These are phyloP conservation scores for Congeria kusceri DNA, from an alignment of 2,888 invertebrate genomes.

Conservation along the genomic window DNA sequence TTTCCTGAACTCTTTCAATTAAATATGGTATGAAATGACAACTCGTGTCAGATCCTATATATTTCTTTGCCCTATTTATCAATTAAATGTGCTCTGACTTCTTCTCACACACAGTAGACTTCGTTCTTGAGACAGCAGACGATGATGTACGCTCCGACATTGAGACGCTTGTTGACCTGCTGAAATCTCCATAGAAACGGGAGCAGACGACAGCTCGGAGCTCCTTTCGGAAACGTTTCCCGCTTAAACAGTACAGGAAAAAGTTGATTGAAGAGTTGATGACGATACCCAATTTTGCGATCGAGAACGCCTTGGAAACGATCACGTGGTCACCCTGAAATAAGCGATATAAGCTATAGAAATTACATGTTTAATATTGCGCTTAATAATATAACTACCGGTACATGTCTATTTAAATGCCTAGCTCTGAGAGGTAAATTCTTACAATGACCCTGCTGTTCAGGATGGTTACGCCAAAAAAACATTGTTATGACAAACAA, in stretches of 20 bases:
- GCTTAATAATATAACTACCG: no score
- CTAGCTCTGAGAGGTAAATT: no score
- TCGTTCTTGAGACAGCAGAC: constrained; percentile 28
- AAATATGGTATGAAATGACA: no score
- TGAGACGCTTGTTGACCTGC: constrained; percentile 29
- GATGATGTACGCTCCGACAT: constrained; percentile 49
- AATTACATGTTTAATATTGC: no score
- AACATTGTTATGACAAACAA: no score
- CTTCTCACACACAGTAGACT: constrained; percentile 1
- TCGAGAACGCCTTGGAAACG: constrained; percentile 70
- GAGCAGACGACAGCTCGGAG: constrained; percentile 48
- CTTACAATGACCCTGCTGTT: no score
- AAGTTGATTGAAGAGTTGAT: constrained; percentile 80
- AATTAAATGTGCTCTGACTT: no score
- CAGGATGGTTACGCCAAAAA: no score
- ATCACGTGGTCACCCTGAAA: constrained; percentile 68
- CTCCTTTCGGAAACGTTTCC: constrained; percentile 75
- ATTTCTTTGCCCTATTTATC: no score
- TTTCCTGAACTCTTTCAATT: no score
- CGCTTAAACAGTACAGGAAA: constrained; percentile 76
- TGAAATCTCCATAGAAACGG: constrained; percentile 1
- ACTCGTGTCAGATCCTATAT: no score
- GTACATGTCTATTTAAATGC: no score
- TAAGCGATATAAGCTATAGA: neutral
- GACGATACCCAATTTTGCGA: constrained; percentile 75